Base-by-base conservation (phyloP, 2,888 invertebrate species). In the Lobophora halterata region DNA sequence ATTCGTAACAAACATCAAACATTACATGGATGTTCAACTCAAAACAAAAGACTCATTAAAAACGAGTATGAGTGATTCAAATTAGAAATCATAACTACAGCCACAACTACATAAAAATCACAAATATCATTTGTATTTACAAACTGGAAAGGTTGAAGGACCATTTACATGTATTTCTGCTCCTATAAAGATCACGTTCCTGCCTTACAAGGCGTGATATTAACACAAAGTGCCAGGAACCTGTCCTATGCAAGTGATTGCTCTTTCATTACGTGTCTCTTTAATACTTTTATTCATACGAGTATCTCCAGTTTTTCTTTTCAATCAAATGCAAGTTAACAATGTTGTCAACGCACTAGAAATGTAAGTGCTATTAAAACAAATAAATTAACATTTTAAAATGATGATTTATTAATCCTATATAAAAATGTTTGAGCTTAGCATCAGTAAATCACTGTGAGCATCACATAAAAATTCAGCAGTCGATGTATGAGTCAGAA, bases 241-340 rank as follows among this genome's bases (percentile, higher is more conserved):
- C 37, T 34, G 45, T 47, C 46, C 29, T 20, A 28, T 23, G 13
- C 25, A 21, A 30, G 25, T 33, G 33, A 35, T 39, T 43, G 43
- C 26, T 46, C 50, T 38, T 38, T 40, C 37, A 35, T 40, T 37
- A 35, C 31, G 17, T 36, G 40, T 46, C 44, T 43, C 42, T 46
- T 35, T 31, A 36, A 29, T 31, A 25, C 41, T 44, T 33, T 29
- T 35, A 40, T 35, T 39, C 10, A 24, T 24, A n/a, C n/a, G n/a
- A n/a, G n/a, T n/a, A 32, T 27, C 3, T 18, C n/a, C 14, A 3
- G 3, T 14, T 31, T 41, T 41, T 27, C 26, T 31, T 17, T 27
- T n/a, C n/a, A n/a, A n/a, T n/a, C n/a, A 8, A 14, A 18, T 13
- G 17, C 21, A 33, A 25, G 25, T 33, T 12, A 13, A 9, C 11